phyloP scores from a whole-genome alignment of 1,140 invertebrate species.

The Pogonus chalceus region DNA sequence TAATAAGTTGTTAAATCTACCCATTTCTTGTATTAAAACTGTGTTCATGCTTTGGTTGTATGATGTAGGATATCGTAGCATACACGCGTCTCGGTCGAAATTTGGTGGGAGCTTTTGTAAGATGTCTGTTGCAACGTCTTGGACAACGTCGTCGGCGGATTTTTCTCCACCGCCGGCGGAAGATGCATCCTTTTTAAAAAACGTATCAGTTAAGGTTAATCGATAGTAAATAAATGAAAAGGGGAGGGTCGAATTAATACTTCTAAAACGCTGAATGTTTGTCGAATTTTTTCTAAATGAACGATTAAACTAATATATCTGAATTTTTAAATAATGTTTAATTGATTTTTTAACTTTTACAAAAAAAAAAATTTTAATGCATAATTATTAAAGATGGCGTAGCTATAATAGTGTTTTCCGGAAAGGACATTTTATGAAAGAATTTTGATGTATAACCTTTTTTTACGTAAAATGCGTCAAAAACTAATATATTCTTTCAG shows the following conservation, averaged over 20 bases:
- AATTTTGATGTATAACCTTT: too few species aligned
- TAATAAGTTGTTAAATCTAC: constrained; percentile 75
- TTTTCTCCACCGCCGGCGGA: constrained; percentile 37
- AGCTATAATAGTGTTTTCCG: too few species aligned
- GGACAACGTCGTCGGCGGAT: constrained; percentile 58
- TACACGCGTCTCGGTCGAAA: constrained; percentile 55
- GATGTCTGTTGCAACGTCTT: constrained; percentile 59
- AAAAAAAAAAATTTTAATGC: not conserved
- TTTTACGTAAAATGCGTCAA: too few species aligned
- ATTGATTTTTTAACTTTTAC: not conserved
- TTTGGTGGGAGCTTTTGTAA: constrained; percentile 60
- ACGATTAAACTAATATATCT: too few species aligned
- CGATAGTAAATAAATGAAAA: too few species aligned
- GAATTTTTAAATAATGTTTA: too few species aligned
- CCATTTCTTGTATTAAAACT: constrained; percentile 89
- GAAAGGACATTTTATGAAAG: too few species aligned
- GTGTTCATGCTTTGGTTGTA: constrained; percentile 87
- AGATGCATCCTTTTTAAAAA: constrained; percentile 25
- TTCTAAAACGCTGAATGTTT: too few species aligned
- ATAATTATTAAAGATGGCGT: too few species aligned
- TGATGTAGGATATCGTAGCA: constrained; percentile 65
- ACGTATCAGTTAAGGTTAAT: constrained; percentile 5
- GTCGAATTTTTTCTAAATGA: too few species aligned
- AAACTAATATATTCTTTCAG: too few species aligned
- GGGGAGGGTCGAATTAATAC: too few species aligned